These are phyloP conservation scores for Ictalurus furcatus DNA, from an alignment of 2,113 vertebrate species.

Conservation along the genomic window DNA sequence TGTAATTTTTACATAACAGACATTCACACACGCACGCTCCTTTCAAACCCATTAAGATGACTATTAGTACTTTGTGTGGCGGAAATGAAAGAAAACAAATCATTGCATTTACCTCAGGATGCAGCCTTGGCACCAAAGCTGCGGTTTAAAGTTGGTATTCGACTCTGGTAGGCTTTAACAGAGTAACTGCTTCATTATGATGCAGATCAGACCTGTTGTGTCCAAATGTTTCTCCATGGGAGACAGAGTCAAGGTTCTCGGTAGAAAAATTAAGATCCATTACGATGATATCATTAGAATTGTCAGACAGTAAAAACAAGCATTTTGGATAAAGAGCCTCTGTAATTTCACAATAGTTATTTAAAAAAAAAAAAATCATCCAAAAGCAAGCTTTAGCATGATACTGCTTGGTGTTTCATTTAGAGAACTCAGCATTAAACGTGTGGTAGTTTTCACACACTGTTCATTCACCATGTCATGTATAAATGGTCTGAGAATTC, in stretches of 20 bases:
- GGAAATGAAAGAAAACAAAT: slow-evolving; percentile 23
- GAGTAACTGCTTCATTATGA: slow-evolving; percentile 14
- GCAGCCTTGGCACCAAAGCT: background rate
- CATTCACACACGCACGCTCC: slow-evolving; percentile 15
- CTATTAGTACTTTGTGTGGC: slow-evolving; percentile 19
- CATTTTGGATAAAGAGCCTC: background rate
- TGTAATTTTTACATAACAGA: slow-evolving; percentile 59
- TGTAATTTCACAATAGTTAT: background rate
- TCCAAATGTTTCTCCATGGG: background rate
- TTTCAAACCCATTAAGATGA: slow-evolving; percentile 38
- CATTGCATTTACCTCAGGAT: background rate
- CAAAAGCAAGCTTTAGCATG: background rate
- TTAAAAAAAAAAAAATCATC: background rate
- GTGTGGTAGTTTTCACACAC: background rate
- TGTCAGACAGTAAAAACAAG: background rate
- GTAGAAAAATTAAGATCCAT: slow-evolving; percentile 3
- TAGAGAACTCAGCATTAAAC: background rate
- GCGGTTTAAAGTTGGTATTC: slow-evolving; percentile 13
- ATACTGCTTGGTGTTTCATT: background rate
- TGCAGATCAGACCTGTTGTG: slow-evolving; percentile 7
- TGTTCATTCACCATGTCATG: background rate
- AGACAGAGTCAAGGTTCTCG: background rate
- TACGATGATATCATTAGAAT: slow-evolving; percentile 6
- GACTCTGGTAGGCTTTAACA: background rate
- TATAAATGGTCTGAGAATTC: background rate